Conservation (phyloP, 2,113 vertebrate species). For the Sciurus niger region DNA sequence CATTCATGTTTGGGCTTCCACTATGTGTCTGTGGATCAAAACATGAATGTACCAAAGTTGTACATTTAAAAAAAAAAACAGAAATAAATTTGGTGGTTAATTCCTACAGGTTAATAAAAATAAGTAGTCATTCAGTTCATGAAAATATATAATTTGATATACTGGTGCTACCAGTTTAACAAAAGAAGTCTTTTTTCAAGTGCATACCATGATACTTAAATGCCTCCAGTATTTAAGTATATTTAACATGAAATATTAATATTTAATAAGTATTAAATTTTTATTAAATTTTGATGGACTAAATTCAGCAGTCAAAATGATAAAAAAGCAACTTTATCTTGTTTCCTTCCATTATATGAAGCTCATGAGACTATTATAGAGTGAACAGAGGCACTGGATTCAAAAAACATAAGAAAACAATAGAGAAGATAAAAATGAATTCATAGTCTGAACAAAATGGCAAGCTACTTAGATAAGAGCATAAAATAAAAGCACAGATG, state of each 20-base stretch:
- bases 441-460: neutral
- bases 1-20: neutral
- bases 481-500: neutral
- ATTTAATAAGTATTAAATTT: conserved; percentile 11
- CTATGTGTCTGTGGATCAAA: neutral
- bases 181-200: neutral
- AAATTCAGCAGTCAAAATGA: conserved; percentile 26
- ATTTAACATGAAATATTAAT: too few species aligned
- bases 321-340: neutral
- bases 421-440: neutral
- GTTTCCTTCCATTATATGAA: neutral
- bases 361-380: neutral
- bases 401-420: neutral
- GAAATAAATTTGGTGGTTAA: neutral
- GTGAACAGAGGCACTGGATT: neutral
- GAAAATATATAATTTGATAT: conserved; percentile 7
- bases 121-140: neutral
- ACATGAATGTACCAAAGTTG: too few species aligned
- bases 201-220: neutral
- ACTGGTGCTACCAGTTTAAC: neutral
- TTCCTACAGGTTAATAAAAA: neutral
- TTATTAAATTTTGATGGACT: neutral
- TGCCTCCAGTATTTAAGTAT: neutral
- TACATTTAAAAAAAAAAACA: neutral
- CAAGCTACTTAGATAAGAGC: neutral